Base-by-base conservation (phyloP, 2,888 invertebrate genomes). In the Germaria angustata region DNA sequence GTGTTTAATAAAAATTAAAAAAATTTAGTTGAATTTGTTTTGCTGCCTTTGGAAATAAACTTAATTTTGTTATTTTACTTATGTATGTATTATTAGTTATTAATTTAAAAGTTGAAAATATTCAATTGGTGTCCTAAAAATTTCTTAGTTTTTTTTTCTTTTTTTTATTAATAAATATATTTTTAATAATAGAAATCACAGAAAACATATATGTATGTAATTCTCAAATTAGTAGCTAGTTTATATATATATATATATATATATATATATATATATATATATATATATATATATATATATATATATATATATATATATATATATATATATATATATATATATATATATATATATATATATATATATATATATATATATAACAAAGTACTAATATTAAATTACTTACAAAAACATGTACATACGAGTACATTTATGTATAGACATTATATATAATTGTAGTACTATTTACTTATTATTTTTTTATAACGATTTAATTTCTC, bases 381-480 rank as follows among this genome's bases (percentile, higher is more conserved):
- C 57, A 46, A 22, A 55, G 36, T 59, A 68, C 41, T 46, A 63
- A 63, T 71, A 57, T 36, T 51, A 53, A 80, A 20, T 15, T 57
- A 80, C 32, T 65, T 66, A 80, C 13, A 36, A 49, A 72, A 28
- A 63, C n/a, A 72, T 46, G 46, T 63, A 63, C 49, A 65, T 65
- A 65, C 34, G 11, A 24, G 46, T 44, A 28, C 15, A 22, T 49
- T 22, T 53, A 59, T 44, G 34, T 46, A 73, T 68, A 53, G 53
- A n/a, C 13, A 53, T 61, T 71, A 72, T 72, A 44, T 71, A 63
- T 68, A 77, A 77, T 69, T 71, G 68, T 72, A 77, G 49, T 66
- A 65, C 41, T 44, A 76, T 76, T 71, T 49, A 22, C 39, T 41
- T 41, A 24, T 46, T 34, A 32, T 53, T 11, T 22, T 69, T 75